Evolutionary conservation across 2,888 invertebrate genomes (phyloP).

Genomic region (Rhamnusium bicolor): DNA sequence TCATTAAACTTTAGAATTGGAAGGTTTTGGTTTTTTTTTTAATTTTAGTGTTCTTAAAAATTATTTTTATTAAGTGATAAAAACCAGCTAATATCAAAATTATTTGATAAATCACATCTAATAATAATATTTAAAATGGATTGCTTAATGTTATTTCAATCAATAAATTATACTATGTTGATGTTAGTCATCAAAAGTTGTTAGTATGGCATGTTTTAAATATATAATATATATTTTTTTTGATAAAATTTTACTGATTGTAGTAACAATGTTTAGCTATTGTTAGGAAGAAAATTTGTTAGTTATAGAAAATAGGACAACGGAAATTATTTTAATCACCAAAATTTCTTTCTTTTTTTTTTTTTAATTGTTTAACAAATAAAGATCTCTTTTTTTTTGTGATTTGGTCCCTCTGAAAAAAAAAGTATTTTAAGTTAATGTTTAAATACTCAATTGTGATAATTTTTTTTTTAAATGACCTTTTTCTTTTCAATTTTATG

Average conservation of each 20-base stretch:
- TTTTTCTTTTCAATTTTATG: neutral
- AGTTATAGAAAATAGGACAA: neutral
- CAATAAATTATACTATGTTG: neutral
- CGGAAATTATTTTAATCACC: too few relatives aligned
- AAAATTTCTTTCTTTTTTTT: too few relatives aligned
- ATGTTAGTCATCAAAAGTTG: neutral
- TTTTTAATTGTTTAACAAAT: too few relatives aligned
- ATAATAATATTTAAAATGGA: too few relatives aligned
- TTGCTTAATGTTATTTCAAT: neutral
- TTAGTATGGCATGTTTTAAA: neutral
- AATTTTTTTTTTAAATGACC: conserved; percentile 13
- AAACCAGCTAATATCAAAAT: too few relatives aligned
- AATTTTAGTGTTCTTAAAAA: too few relatives aligned
- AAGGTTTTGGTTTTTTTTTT: too few relatives aligned
- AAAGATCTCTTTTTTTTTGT: too few relatives aligned
- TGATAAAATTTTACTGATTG: neutral
- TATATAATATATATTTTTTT: neutral
- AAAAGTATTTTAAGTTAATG: neutral
- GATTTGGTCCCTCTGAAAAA: neutral
- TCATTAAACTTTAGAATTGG: too few relatives aligned
- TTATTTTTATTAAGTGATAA: too few relatives aligned
- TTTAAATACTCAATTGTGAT: conserved; percentile 49
- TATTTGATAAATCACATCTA: too few relatives aligned
- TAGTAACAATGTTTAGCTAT: neutral
- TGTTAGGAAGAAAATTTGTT: neutral